Conservation (phyloP, 1,140 invertebrate species). For the Leptopilina clavipes region DNA sequence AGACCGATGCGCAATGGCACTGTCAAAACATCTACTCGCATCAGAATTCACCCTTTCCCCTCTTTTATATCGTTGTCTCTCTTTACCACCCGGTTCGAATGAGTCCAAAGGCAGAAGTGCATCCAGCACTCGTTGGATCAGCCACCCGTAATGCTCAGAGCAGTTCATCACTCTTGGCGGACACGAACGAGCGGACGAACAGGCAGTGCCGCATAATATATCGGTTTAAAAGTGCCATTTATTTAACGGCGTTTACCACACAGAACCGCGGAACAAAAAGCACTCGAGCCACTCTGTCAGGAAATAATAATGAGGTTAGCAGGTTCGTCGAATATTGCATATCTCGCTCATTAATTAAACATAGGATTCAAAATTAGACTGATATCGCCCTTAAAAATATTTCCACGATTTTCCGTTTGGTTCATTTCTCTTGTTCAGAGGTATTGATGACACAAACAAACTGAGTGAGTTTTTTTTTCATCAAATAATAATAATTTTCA, state of each 20-base stretch:
- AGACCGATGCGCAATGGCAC: slow-evolving; percentile 70
- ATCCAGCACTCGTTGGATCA: slow-evolving; percentile 61
- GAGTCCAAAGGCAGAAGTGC: slow-evolving; percentile 53
- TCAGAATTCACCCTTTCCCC: neutral
- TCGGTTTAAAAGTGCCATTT: slow-evolving; percentile 74
- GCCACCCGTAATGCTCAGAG: slow-evolving; percentile 66
- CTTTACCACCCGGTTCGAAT: slow-evolving; percentile 40
- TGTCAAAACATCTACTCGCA: slow-evolving; percentile 69
- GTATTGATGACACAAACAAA: no score
- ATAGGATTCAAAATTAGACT: slow-evolving; percentile 52
- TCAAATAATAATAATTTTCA: no score
- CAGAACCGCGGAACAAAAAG: slow-evolving; percentile 65
- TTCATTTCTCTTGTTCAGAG: no score
- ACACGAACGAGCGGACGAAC: slow-evolving; percentile 52
- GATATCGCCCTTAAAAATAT: no score
- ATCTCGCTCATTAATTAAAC: slow-evolving; percentile 49
- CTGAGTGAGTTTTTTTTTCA: no score
- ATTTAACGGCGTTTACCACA: slow-evolving; percentile 69
- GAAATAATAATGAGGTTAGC: slow-evolving; percentile 73
- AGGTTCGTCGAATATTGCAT: slow-evolving; percentile 57
- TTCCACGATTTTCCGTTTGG: no score
- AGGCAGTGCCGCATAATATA: slow-evolving; percentile 69
- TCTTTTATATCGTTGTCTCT: slow-evolving; percentile 16
- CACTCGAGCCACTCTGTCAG: slow-evolving; percentile 56
- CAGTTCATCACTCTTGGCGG: slow-evolving; percentile 67